Evolutionary conservation across 2,888 invertebrate genomes (phyloP).

Genomic region (Eudemis profundana): DNA sequence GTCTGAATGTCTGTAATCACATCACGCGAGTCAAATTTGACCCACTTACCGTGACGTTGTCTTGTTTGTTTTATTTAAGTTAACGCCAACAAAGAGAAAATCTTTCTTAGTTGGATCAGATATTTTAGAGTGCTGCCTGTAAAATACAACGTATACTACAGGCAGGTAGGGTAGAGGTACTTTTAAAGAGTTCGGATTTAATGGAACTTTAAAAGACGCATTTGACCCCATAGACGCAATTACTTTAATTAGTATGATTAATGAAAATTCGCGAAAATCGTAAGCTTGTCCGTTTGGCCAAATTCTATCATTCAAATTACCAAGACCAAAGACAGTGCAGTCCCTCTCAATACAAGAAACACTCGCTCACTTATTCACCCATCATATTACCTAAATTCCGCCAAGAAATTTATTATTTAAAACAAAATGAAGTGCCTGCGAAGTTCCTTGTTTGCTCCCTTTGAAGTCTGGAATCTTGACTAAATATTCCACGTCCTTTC

Average conservation of each 20-base stretch:
- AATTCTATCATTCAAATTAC: conserved; percentile 28
- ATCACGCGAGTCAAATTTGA: no score
- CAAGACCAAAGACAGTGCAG: conserved; percentile 1
- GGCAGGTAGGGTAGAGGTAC: no score
- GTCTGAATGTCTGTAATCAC: no score
- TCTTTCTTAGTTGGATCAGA: no score
- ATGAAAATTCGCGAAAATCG: conserved; percentile 13
- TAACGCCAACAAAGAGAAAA: no score
- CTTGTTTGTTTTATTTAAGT: no score
- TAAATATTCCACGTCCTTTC: background rate
- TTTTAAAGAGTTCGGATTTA: no score
- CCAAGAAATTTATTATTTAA: conserved; percentile 52
- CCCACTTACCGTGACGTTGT: no score
- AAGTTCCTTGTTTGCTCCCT: conserved; percentile 48
- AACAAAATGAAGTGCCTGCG: conserved; percentile 50
- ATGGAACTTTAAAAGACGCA: no score
- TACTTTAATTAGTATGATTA: conserved; percentile 4
- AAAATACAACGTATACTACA: no score
- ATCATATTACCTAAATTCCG: conserved; percentile 46
- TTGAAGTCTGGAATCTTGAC: conserved; percentile 49
- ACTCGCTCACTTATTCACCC: conserved; percentile 27
- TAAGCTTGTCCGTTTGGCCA: background rate
- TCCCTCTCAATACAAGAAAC: background rate
- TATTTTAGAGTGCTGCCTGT: no score
- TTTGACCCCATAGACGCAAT: no score